Conservation (phyloP, 2,113 vertebrate genomes). For the Dissostichus mawsoni region DNA sequence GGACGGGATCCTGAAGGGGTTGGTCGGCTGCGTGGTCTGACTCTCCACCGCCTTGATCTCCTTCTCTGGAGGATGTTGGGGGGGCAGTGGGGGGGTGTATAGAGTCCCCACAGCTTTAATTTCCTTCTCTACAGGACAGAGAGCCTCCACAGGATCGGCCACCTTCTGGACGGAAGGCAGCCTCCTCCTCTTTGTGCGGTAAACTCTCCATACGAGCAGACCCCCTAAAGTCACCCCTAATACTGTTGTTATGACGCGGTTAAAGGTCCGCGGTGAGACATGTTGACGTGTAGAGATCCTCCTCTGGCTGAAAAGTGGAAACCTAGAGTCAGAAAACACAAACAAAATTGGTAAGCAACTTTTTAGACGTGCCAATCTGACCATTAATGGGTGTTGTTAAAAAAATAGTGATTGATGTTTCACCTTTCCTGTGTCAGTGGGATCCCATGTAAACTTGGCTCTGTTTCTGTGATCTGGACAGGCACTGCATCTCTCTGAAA, state of each 20-base stretch:
- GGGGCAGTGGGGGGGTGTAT: not conserved
- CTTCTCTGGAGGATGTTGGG: not conserved
- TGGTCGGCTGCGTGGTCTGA: constrained; percentile 30
- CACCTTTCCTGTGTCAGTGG: constrained; percentile 56
- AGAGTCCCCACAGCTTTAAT: not conserved
- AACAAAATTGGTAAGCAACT: not conserved
- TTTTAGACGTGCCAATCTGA: no score
- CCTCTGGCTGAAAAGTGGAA: constrained; percentile 26
- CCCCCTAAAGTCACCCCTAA: constrained; percentile 89
- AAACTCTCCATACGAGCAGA: constrained; percentile 89
- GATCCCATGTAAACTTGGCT: constrained; percentile 16
- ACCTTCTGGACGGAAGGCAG: constrained; percentile 61
- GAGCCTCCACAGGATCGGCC: constrained; percentile 34
- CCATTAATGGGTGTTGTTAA: no score
- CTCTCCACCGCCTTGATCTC: constrained; percentile 33
- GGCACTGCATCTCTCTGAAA: constrained; percentile 44
- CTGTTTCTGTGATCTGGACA: constrained; percentile 17
- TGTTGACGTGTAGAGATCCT: constrained; percentile 58
- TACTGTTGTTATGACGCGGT: constrained; percentile 86
- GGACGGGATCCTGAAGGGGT: constrained; percentile 64
- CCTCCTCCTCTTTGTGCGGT: constrained; percentile 69
- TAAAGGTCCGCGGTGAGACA: constrained; percentile 87
- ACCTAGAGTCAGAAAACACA: constrained; percentile 23
- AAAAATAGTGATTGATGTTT: not conserved
- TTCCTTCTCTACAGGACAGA: constrained; percentile 3